These are phyloP conservation scores for Pagetopsis macropterus DNA, from an alignment of 2,797 vertebrate genomes.

Conservation along the genomic window DNA sequence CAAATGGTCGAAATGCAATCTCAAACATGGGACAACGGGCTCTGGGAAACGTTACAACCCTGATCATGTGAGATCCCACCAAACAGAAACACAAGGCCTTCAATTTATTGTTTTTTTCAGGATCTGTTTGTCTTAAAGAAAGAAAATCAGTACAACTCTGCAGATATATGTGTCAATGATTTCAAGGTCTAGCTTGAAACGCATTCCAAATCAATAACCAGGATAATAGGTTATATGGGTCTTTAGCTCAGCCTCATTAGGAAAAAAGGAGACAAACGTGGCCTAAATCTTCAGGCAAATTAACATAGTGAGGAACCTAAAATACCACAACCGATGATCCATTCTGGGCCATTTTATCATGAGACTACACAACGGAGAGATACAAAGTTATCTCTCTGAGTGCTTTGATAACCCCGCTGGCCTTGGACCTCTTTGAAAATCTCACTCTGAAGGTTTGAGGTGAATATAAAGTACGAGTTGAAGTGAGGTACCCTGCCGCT, in stretches of 20 bases:
- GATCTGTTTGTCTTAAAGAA: constrained; percentile 8
- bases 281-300: constrained; percentile 82
- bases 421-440: constrained; percentile 70
- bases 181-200: constrained; percentile 58
- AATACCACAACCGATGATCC: constrained; percentile 74
- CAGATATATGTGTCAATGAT: constrained; percentile 39
- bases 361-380: constrained; percentile 59
- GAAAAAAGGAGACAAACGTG: constrained; percentile 70
- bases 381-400: constrained; percentile 53
- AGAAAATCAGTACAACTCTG: neutral
- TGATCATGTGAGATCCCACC: constrained; percentile 41
- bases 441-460: constrained; percentile 60
- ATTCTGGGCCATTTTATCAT: constrained; percentile 74
- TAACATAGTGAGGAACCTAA: constrained; percentile 75
- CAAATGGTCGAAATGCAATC: constrained; percentile 60
- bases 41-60: constrained; percentile 33
- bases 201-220: constrained; percentile 69
- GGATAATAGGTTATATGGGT: constrained; percentile 74
- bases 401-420: constrained; percentile 67
- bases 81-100: constrained; percentile 41
- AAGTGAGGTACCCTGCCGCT: constrained; percentile 67
- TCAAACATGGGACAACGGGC: constrained; percentile 51
- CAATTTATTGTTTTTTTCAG: constrained; percentile 6
- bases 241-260: constrained; percentile 78
- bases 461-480: constrained; percentile 65